These are phyloP conservation scores for Orthosia cruda DNA, from an alignment of 2,888 invertebrate genomes.

Conservation along the genomic window DNA sequence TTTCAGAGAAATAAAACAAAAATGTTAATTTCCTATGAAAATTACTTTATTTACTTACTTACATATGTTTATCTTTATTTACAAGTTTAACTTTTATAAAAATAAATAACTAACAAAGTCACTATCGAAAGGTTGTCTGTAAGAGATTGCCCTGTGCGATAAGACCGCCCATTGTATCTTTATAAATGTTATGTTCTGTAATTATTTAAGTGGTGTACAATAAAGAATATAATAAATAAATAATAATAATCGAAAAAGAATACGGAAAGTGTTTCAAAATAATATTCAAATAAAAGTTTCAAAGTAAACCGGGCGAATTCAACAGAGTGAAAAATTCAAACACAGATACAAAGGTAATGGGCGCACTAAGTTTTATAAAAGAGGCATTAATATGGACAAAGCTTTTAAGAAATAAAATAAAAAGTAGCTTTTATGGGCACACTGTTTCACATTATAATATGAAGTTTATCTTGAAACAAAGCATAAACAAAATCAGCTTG, in stretches of 20 bases:
- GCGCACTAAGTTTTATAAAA: constrained; percentile 29
- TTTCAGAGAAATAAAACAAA: too few species aligned
- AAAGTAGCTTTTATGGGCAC: not conserved
- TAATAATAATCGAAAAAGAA: constrained; percentile 19
- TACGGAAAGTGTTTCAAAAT: constrained; percentile 26
- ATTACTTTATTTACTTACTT: not conserved
- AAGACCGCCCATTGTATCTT: too few species aligned
- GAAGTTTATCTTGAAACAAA: too few species aligned
- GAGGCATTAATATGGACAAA: constrained; percentile 4
- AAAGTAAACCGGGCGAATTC: constrained; percentile 14
- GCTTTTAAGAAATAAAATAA: constrained; percentile 36
- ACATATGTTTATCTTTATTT: too few species aligned
- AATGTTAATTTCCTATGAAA: not conserved
- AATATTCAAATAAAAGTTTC: constrained; percentile 39
- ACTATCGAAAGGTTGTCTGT: too few species aligned
- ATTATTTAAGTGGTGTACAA: too few species aligned
- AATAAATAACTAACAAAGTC: constrained; percentile 4
- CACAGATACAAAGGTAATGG: constrained; percentile 41
- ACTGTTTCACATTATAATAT: too few species aligned
- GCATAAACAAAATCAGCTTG: too few species aligned
- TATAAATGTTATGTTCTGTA: too few species aligned
- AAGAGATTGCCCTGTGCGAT: too few species aligned
- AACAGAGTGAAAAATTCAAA: constrained; percentile 42
- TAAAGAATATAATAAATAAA: too few species aligned
- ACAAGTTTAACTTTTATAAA: not conserved